Evolutionary conservation across 2,797 vertebrate species (phyloP).

Genomic region (Gadopsis marmoratus): DNA sequence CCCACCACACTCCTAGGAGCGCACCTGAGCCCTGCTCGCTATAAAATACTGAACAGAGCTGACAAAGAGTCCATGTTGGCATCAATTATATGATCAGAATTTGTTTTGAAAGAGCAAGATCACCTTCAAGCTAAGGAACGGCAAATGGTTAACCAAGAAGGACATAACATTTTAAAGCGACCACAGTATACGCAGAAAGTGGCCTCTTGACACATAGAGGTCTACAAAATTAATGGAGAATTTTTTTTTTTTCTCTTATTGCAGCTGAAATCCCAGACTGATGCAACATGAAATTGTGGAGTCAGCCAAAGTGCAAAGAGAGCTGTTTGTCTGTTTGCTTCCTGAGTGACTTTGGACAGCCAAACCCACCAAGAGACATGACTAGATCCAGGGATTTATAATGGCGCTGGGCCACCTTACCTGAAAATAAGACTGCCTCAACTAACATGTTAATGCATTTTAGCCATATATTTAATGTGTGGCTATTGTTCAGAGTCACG

Average conservation of each 20-base stretch:
- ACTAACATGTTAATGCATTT: neutral
- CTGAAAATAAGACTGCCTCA: neutral
- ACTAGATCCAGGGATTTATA: neutral
- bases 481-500: neutral
- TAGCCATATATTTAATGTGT: neutral
- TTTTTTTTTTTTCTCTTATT: slow-evolving; percentile 9
- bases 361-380: slow-evolving; percentile 1
- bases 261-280: slow-evolving; percentile 26
- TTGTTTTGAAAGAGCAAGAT: slow-evolving; percentile 5
- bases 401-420: neutral
- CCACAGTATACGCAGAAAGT: neutral
- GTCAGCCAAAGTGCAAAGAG: slow-evolving; percentile 33
- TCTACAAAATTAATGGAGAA: neutral
- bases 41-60: slow-evolving; percentile 5
- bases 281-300: slow-evolving; percentile 14
- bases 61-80: neutral
- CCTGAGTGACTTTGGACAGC: neutral
- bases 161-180: neutral
- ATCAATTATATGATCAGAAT: slow-evolving; percentile 1
- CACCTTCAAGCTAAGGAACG: neutral
- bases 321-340: slow-evolving; percentile 8
- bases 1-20: slow-evolving; percentile 14
- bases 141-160: neutral
- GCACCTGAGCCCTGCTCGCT: slow-evolving; percentile 53
- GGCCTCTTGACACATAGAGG: slow-evolving; percentile 1